These are phyloP conservation scores for Elymnias hypermnestra DNA, from an alignment of 1,140 invertebrate genomes.

Conservation along the genomic window DNA sequence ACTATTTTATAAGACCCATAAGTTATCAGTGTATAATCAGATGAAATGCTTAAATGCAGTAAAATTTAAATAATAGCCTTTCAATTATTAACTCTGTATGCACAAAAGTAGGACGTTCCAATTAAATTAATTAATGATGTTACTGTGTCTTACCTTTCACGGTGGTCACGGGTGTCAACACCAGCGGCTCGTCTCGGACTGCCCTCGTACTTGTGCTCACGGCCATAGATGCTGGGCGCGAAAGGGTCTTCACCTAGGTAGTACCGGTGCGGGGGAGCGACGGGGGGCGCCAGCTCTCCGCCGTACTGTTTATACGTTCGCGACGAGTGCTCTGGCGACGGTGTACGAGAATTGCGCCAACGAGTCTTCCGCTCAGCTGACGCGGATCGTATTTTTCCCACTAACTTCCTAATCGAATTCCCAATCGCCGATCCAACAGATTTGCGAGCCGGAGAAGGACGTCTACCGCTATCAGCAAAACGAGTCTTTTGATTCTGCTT, in stretches of 20 bases:
- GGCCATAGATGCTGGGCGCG: constrained; percentile 85
- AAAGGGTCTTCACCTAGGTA: constrained; percentile 90
- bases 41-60: too few species aligned
- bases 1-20: too few species aligned
- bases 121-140: too few species aligned
- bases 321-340: constrained; percentile 73
- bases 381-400: constrained; percentile 85
- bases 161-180: constrained; percentile 56
- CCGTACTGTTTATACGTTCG: constrained; percentile 72
- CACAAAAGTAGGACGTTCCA: too few species aligned
- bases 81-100: too few species aligned
- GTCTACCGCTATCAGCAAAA: constrained; percentile 77
- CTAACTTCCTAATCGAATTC: constrained; percentile 85
- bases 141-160: constrained; percentile 59
- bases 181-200: constrained; percentile 66
- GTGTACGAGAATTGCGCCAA: constrained; percentile 75
- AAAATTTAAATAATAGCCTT: too few species aligned
- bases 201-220: constrained; percentile 86
- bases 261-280: constrained; percentile 81
- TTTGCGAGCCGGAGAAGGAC: constrained; percentile 70
- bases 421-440: constrained; percentile 78
- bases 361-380: constrained; percentile 83
- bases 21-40: too few species aligned
- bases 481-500: constrained; percentile 81
- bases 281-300: constrained; percentile 71